Conservation (phyloP, 2,113 vertebrate species). For the Oenanthe melanoleuca region DNA sequence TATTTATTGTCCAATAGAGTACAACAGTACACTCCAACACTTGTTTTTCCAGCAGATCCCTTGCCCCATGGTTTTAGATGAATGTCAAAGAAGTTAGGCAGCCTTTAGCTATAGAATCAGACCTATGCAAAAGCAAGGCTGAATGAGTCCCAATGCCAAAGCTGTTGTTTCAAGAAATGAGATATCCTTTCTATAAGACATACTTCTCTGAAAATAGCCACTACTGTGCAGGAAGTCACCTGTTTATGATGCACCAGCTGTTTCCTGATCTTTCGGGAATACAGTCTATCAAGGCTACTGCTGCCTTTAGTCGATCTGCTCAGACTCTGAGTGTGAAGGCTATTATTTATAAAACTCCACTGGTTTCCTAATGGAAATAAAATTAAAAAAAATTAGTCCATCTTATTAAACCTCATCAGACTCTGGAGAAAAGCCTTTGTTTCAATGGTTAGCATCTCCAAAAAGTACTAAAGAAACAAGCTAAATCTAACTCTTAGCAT, state of each 20-base stretch:
- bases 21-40: neutral
- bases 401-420: neutral
- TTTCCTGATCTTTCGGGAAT: slow-evolving; percentile 97
- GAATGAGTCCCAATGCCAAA: slow-evolving; percentile 33
- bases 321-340: slow-evolving; percentile 91
- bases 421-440: neutral
- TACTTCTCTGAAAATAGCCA: neutral
- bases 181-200: neutral
- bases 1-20: neutral
- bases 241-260: slow-evolving; percentile 99
- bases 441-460: neutral
- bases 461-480: neutral
- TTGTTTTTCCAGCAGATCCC: neutral
- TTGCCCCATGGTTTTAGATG: neutral
- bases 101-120: slow-evolving; percentile 47
- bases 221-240: slow-evolving; percentile 79
- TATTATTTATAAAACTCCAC: slow-evolving; percentile 99
- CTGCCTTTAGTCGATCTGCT: slow-evolving; percentile 91
- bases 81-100: slow-evolving; percentile 23
- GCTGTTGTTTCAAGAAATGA: neutral
- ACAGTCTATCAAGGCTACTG: slow-evolving; percentile 95
- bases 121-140: slow-evolving; percentile 45
- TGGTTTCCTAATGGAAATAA: slow-evolving; percentile 85
- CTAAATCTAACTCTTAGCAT: neutral
- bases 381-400: neutral